phyloP scores from a whole-genome alignment of 37 sponge, comb jelly and placozoan species.

The Geodia barretti region DNA sequence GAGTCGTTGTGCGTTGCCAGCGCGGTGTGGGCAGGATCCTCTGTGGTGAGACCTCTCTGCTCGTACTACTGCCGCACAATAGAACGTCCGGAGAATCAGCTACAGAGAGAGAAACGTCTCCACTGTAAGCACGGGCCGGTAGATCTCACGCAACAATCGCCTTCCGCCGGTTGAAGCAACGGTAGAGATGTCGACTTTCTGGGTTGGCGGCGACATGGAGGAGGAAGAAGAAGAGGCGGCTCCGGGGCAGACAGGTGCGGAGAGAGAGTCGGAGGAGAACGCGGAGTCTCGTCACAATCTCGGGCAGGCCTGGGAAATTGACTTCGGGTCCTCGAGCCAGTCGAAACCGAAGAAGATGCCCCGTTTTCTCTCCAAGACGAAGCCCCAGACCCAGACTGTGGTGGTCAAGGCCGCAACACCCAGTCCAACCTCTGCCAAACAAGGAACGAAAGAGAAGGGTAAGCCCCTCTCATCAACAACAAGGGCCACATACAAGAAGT shows the following conservation, averaged over 20 bases:
- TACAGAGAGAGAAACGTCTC: no score
- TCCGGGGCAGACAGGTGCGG: neutral
- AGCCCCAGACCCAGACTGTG: neutral
- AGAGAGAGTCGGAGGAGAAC: neutral
- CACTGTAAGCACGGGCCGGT: no score
- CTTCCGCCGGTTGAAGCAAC: no score
- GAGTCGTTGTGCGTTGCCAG: no score
- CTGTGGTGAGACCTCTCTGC: no score
- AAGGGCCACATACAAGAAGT: neutral
- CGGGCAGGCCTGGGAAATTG: constrained; percentile 18
- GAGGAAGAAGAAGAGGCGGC: constrained; percentile 2
- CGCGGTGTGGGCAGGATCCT: no score
- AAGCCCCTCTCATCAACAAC: neutral
- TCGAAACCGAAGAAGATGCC: neutral
- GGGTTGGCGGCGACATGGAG: neutral
- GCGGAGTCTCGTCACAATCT: no score
- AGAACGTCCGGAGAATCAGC: no score
- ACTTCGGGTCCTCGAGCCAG: neutral
- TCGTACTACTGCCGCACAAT: no score
- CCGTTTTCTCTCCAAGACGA: neutral
- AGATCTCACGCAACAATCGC: no score
- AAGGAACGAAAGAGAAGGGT: neutral
- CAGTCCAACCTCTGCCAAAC: neutral
- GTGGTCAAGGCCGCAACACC: neutral
- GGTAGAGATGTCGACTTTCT: neutral